A percentile compares a stretch with the other conserved stretches of the same genome.
These are phyloP conservation scores for Himalopsyche kuldschensis DNA, from an alignment of 2,888 invertebrate genomes.

Conservation along the genomic window DNA sequence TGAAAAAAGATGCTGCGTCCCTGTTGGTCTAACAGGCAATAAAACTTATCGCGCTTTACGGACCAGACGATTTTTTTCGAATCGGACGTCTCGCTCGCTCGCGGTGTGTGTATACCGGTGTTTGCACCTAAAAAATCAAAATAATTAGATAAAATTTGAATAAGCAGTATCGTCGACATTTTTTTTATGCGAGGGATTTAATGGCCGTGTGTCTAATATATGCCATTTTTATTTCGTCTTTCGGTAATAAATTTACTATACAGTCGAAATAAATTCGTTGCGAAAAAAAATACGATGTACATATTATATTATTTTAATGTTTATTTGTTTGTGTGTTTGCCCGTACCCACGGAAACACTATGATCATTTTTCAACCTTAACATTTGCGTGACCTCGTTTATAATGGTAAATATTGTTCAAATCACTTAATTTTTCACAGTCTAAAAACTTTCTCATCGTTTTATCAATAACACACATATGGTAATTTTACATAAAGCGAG, in stretches of 20 bases:
- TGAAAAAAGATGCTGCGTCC: background rate
- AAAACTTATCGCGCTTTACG: constrained; percentile 33
- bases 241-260: constrained; percentile 32
- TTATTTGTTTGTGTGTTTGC: background rate
- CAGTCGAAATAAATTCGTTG: constrained; percentile 25
- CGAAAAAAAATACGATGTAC: constrained; percentile 20
- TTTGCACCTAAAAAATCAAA: constrained; percentile 31
- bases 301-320: constrained; percentile 8
- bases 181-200: constrained; percentile 22
- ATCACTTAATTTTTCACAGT: background rate
- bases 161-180: constrained; percentile 25
- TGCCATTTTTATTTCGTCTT: constrained; percentile 34
- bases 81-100: constrained; percentile 19
- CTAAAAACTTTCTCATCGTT: background rate
- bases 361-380: constrained; percentile 20
- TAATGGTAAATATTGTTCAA: constrained; percentile 20
- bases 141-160: constrained; percentile 34
- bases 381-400: constrained; percentile 28
- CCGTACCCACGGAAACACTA: constrained; percentile 2
- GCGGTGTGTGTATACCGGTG: constrained; percentile 1
- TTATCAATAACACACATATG: background rate
- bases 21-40: constrained; percentile 30
- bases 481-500: background rate
- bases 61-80: constrained; percentile 19
- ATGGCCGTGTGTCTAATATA: constrained; percentile 29